A percentile compares a stretch with the other conserved stretches of the same genome.
phyloP scores from a whole-genome alignment of 2,888 invertebrate species.

The Boloria selene region DNA sequence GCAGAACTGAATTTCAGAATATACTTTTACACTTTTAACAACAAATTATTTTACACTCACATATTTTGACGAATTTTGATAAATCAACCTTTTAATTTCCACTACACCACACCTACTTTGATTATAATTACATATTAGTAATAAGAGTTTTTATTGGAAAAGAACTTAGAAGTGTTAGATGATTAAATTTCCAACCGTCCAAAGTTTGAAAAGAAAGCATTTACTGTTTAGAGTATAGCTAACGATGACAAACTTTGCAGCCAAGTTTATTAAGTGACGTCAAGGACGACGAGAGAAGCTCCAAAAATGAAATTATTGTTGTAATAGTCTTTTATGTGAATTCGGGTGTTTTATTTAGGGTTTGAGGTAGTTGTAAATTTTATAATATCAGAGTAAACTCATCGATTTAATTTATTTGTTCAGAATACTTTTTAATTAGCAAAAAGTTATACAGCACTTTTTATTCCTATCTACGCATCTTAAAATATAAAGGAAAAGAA shows the following conservation, averaged over 20 bases:
- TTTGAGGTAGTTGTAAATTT: not conserved
- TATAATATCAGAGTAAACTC: not conserved
- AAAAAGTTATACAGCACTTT: no score
- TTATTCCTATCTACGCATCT: no score
- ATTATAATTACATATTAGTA: not conserved
- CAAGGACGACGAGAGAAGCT: constrained; percentile 1
- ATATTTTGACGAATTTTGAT: no score
- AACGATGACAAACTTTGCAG: not conserved
- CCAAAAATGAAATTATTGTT: constrained; percentile 17
- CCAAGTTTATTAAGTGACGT: constrained; percentile 9
- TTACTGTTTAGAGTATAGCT: not conserved
- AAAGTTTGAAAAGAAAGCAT: not conserved
- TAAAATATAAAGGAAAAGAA: no score
- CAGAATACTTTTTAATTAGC: no score
- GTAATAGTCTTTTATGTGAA: constrained; percentile 12
- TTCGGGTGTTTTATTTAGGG: not conserved
- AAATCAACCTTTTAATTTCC: no score
- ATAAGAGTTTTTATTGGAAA: not conserved
- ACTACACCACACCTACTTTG: no score
- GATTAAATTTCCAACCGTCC: not conserved
- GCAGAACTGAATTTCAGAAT: no score
- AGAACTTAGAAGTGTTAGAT: not conserved
- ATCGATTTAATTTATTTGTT: no score
- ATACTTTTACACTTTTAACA: no score
- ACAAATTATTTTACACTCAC: no score